A percentile compares a stretch with the other conserved stretches of the same genome.
Conservation (phyloP, 2,113 vertebrate species). For the Probosciger aterrimus region DNA sequence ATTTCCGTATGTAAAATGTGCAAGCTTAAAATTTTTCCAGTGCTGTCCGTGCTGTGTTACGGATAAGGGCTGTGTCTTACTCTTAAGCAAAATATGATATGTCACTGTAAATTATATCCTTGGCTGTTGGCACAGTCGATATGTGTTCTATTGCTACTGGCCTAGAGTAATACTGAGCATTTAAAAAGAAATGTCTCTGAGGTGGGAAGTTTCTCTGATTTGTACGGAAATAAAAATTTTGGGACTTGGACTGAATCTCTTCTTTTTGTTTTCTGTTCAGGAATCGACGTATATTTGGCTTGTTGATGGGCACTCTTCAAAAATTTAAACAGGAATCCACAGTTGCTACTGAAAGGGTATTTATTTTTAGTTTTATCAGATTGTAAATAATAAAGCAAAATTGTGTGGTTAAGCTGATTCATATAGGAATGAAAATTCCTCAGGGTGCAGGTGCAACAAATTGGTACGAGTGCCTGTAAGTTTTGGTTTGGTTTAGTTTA, state of each 20-base stretch:
- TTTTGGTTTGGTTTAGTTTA: not conserved
- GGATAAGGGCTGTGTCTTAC: not conserved
- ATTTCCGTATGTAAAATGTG: not conserved
- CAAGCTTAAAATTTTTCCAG: not conserved
- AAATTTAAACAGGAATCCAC: slow-evolving; percentile 99
- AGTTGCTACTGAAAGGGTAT: slow-evolving; percentile 91
- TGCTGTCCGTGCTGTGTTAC: not conserved
- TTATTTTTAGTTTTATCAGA: slow-evolving; percentile 7
- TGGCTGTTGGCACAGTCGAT: not conserved
- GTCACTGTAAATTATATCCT: not conserved
- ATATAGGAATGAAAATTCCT: not conserved
- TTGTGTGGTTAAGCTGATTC: not conserved
- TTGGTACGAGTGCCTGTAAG: not conserved
- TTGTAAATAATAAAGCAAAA: not conserved
- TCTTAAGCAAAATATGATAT: not conserved
- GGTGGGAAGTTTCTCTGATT: not conserved
- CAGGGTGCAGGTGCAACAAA: not conserved
- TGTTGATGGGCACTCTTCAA: slow-evolving; percentile 98
- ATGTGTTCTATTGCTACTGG: not conserved
- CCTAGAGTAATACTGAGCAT: not conserved
- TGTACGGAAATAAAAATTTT: not conserved
- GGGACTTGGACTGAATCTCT: not conserved
- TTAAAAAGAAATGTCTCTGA: not conserved
- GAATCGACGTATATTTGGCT: slow-evolving; percentile 99
- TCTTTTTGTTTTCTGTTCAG: slow-evolving; percentile 65